phyloP scores from a whole-genome alignment of 2,113 vertebrate genomes.

The Australoheros scitulus region DNA sequence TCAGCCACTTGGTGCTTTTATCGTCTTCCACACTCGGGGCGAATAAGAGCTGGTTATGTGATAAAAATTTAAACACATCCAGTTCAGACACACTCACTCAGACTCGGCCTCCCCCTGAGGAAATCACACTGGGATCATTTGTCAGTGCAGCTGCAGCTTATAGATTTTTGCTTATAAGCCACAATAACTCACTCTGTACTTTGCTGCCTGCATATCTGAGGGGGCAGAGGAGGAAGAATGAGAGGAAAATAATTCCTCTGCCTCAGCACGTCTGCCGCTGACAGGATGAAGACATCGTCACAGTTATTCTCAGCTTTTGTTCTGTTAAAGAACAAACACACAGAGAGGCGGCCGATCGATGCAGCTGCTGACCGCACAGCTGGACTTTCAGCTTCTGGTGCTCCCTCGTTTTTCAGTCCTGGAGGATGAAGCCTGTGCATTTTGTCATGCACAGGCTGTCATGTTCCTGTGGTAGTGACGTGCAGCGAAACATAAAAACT shows the following conservation, averaged over 20 bases:
- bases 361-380: slow-evolving; percentile 12
- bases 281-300: slow-evolving; percentile 12
- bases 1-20: slow-evolving; percentile 30
- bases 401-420: background rate
- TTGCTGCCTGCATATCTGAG: slow-evolving; percentile 17
- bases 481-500: background rate
- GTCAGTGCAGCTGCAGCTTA: slow-evolving; percentile 33
- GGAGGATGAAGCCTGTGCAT: background rate
- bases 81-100: background rate
- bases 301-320: background rate
- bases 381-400: background rate
- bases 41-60: slow-evolving; percentile 26
- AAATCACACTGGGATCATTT: slow-evolving; percentile 46
- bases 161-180: slow-evolving; percentile 43
- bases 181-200: slow-evolving; percentile 31
- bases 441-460: too few species aligned
- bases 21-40: slow-evolving; percentile 1
- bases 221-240: background rate
- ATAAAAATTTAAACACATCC: slow-evolving; percentile 41
- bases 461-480: background rate
- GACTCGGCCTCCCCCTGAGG: background rate
- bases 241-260: background rate
- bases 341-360: background rate
- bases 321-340: background rate
- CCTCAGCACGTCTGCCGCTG: slow-evolving; percentile 14